These are phyloP conservation scores for Yponomeuta plumbellus DNA, from an alignment of 2,888 invertebrate genomes.

Conservation along the genomic window DNA sequence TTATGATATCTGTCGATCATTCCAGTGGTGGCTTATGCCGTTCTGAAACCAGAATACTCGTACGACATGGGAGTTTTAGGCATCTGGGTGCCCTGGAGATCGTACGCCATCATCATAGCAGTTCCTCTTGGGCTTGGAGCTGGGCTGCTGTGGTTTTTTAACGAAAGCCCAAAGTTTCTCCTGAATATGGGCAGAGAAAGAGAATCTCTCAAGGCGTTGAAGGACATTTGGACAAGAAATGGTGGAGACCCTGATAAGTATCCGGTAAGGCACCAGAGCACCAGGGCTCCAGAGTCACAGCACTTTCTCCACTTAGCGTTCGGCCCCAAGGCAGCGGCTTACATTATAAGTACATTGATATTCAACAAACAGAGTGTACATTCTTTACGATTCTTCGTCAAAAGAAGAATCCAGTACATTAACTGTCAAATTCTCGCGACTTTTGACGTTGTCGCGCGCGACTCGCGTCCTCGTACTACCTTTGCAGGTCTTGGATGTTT, in stretches of 20 bases:
- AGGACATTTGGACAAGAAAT: slow-evolving; percentile 76
- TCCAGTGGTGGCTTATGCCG: slow-evolving; percentile 56
- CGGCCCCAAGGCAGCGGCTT: too few relatives aligned
- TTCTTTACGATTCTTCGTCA: too few relatives aligned
- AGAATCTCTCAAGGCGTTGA: slow-evolving; percentile 78
- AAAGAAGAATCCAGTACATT: too few relatives aligned
- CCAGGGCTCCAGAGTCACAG: too few relatives aligned
- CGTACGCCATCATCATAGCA: slow-evolving; percentile 67
- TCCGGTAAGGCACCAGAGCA: slow-evolving; percentile 39
- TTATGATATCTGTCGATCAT: slow-evolving; percentile 16
- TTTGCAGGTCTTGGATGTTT: too few relatives aligned
- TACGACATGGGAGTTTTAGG: slow-evolving; percentile 43
- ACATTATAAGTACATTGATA: too few relatives aligned
- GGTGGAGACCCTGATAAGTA: slow-evolving; percentile 48
- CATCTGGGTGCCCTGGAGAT: slow-evolving; percentile 58
- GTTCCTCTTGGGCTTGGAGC: slow-evolving; percentile 79
- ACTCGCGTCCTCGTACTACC: too few relatives aligned
- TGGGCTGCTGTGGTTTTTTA: slow-evolving; percentile 73
- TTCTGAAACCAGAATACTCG: slow-evolving; percentile 55
- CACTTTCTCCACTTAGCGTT: too few relatives aligned
- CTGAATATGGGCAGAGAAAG: slow-evolving; percentile 78
- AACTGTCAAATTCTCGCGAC: too few relatives aligned
- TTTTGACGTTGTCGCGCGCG: too few relatives aligned
- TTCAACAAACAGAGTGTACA: too few relatives aligned
- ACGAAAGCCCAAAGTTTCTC: slow-evolving; percentile 87